Percentiles rank a stretch among this genome's conserved stretches.
Evolutionary conservation across 2,888 invertebrate genomes (phyloP).

Genomic region (Pollenia labialis): DNA sequence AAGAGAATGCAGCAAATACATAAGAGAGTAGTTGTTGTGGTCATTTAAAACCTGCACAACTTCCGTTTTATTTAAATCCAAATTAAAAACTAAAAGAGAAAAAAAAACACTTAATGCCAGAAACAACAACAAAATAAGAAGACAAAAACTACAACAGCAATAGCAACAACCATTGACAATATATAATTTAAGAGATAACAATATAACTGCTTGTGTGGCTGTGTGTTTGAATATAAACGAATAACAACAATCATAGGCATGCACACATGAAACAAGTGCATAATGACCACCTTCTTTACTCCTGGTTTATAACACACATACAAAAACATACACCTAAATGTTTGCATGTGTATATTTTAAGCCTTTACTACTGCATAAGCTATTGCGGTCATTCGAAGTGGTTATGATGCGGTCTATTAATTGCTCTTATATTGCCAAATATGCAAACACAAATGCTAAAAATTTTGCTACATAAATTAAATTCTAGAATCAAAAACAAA

Average conservation of each 20-base stretch:
- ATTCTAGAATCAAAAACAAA: constrained; percentile 33
- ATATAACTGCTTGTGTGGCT: background rate
- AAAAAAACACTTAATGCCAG: background rate
- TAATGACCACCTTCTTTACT: constrained; percentile 36
- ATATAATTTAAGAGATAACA: constrained; percentile 56
- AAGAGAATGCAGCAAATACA: constrained; percentile 29
- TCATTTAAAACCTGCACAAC: constrained; percentile 35
- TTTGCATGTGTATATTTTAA: constrained; percentile 32
- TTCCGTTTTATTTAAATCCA: constrained; percentile 56
- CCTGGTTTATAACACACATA: background rate
- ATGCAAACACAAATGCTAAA: constrained; percentile 70
- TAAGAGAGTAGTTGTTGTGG: constrained; percentile 42
- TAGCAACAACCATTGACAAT: constrained; percentile 31
- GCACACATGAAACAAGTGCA: background rate
- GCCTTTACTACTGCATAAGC: constrained; percentile 69
- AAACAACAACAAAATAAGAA: constrained; percentile 26
- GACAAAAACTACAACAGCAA: background rate
- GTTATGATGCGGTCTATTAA: constrained; percentile 73
- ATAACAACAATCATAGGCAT: background rate
- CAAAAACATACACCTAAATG: background rate
- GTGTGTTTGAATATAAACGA: constrained; percentile 6
- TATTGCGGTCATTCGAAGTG: constrained; percentile 70
- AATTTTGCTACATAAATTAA: constrained; percentile 68
- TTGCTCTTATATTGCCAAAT: constrained; percentile 73
- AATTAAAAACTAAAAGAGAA: constrained; percentile 25